Base-by-base conservation (phyloP, 1,140 invertebrate species). In the Psilanteris sp. region DNA sequence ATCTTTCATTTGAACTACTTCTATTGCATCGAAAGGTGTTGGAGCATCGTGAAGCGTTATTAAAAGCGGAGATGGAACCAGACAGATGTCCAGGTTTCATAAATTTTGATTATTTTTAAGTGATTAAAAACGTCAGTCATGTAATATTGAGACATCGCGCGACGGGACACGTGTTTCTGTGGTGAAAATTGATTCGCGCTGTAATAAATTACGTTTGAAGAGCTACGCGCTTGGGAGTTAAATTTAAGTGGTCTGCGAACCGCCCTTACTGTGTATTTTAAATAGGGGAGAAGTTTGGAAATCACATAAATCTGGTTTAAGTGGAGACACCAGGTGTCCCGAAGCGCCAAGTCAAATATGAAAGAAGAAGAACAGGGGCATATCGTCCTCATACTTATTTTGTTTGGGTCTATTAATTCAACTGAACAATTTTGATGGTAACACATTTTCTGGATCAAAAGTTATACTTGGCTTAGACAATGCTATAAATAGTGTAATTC, bases 231-330 rank as follows among this genome's bases (percentile, higher is more conserved):
- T 26, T 1, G 34, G 15, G 48, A 54, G 46, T 52, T 52, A 34
- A 36, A 66, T 66, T 54, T 66, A 54, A 52, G 61, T 54, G 61
- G 46, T 31, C 43, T 6, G 6, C 37, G 61, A 26, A 34, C 36
- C 61, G 61, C 46, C 61, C 61, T 54, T 54, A 32, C 48, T 54
- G 61, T 66, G 61, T 66, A 66, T 66, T 66, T 66, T 66, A 66
- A 52, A 66, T 34, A 34, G 37, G 27, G 61, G 59, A 41, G 59
- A 64, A 64, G 26, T 64, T 64, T 22, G 36, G 37, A n/a, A 32
- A 52, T 34, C 46, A 18, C 34, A 64, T 64, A 64, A 64, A 64
- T 64, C 37, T 41, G 10, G 57, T 18, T 52, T 64, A 52, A 64
- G 37, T 34, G 37, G 59, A 32, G 59, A 64, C 37, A 52, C 59